Evolutionary conservation across 1,140 invertebrate genomes (phyloP).

Genomic region (Pomacea maculata): DNA sequence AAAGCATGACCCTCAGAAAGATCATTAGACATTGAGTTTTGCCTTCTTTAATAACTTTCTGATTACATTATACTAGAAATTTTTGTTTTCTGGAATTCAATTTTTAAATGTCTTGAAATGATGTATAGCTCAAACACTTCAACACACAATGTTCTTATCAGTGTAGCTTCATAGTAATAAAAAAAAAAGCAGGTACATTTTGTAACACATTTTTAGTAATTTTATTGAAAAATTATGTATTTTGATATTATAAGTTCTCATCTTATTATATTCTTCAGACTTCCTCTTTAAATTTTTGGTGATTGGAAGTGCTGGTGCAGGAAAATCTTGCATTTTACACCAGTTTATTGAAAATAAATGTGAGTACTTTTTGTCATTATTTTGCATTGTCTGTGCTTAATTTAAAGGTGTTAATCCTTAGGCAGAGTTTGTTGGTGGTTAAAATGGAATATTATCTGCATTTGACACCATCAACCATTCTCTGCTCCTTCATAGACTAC

Average conservation of each 20-base stretch:
- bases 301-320: conserved; percentile 75
- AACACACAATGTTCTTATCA: not conserved
- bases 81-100: too few relatives aligned
- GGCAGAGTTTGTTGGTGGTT: not conserved
- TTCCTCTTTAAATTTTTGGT: conserved; percentile 87
- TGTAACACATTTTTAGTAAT: conserved; percentile 52
- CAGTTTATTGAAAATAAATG: conserved; percentile 67
- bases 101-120: too few relatives aligned
- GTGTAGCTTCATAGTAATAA: not conserved
- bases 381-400: too few relatives aligned
- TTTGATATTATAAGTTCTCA: conserved; percentile 24
- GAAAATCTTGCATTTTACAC: conserved; percentile 72
- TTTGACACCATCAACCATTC: too few relatives aligned
- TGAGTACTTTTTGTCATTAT: conserved; percentile 44
- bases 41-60: too few relatives aligned
- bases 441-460: not conserved
- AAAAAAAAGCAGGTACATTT: not conserved
- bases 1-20: not conserved
- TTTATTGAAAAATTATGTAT: conserved; percentile 70
- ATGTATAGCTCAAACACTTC: not conserved
- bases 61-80: too few relatives aligned
- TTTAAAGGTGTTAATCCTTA: too few relatives aligned
- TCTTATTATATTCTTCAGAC: conserved; percentile 67
- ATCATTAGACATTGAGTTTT: not conserved
- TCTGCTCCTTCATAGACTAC: too few relatives aligned